Conservation (phyloP, 2,797 vertebrate species). For the Helarctos malayanus region DNA sequence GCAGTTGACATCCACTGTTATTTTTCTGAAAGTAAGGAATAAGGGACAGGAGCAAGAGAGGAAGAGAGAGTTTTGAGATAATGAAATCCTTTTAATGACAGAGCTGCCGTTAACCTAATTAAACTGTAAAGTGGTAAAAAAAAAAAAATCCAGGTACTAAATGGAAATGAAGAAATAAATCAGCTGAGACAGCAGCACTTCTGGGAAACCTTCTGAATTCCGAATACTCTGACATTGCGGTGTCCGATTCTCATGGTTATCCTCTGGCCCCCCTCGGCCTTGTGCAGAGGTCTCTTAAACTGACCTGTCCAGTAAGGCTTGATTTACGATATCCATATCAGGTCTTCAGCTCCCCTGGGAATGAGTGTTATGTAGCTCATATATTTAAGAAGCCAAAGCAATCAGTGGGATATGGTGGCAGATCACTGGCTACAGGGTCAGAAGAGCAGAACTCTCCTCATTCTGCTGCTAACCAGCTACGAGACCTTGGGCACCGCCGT, state of each 20-base stretch:
- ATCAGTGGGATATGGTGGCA: neutral
- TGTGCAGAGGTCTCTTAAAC: conserved; percentile 58
- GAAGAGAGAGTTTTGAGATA: conserved; percentile 81
- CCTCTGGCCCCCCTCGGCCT: conserved; percentile 46
- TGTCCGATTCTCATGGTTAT: conserved; percentile 49
- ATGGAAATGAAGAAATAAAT: conserved; percentile 85
- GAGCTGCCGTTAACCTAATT: conserved; percentile 86
- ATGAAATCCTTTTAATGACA: conserved; percentile 86
- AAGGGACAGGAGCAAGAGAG: conserved; percentile 63
- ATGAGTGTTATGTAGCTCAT: neutral
- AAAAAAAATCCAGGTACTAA: conserved; percentile 83
- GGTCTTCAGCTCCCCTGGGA: conserved; percentile 35
- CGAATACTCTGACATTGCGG: conserved; percentile 75
- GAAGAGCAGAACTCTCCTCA: neutral
- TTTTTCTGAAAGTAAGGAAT: conserved; percentile 79
- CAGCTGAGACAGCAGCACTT: conserved; percentile 82
- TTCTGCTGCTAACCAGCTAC: neutral
- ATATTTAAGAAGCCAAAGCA: conserved; percentile 37
- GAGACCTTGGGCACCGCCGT: neutral
- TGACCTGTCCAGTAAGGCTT: conserved; percentile 69
- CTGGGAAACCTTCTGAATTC: conserved; percentile 84
- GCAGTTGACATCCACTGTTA: conserved; percentile 80
- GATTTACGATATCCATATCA: conserved; percentile 62
- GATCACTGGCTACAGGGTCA: neutral
- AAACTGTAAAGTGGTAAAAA: conserved; percentile 84